Evolutionary conservation across 2,797 vertebrate species (phyloP), one percentile per base, ranked within the genome.

Genomic region (Rhodeus uyekii): DNA sequence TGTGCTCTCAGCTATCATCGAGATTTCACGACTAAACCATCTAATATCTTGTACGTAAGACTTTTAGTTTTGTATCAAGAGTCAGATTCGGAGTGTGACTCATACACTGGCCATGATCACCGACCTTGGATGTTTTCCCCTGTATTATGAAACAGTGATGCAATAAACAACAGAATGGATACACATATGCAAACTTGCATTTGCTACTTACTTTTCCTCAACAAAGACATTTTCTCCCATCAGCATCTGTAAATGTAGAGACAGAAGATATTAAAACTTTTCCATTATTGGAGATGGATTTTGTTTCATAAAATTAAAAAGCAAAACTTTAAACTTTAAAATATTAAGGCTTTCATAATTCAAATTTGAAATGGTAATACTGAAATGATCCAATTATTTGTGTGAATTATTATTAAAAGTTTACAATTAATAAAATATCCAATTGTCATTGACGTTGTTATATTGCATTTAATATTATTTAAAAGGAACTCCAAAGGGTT

Each of bases 151-250:
- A 50, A 58, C 29, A 34, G 27, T 18, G 55, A 63, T 60, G 22
- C 12, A 69, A 46, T 42, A 71, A 58, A 61, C 77, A 68, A 39
- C n/a, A 44, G 19, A 13, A 53, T 27, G 6, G 3, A 24, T 34
- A 44, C 22, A 2, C 13, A 38, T 19, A 22, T 39, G 22, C 8
- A 55, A 32, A 50, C 7, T 9, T 80, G 42, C 32, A 61, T 27
- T 6, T 38, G 29, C 73, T 61, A 90, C 93, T 93, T 86, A 94
- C 93, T 88, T 92, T 93, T 93, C 65, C 87, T 94, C 86, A 94
- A 76, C 69, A 93, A 84, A 87, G 89, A 76, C 94, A 94, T 95
- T 4, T 86, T 91, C 90, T 86, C 87, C 81, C 80, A 86, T 81
- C 58, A 80, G 78, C 29, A 27, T 82, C 91, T 92, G 90, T 90